A percentile compares a stretch with the other conserved stretches of the same genome.
phyloP scores from a whole-genome alignment of 2,113 vertebrate genomes.

The Turdus rufiventris region DNA sequence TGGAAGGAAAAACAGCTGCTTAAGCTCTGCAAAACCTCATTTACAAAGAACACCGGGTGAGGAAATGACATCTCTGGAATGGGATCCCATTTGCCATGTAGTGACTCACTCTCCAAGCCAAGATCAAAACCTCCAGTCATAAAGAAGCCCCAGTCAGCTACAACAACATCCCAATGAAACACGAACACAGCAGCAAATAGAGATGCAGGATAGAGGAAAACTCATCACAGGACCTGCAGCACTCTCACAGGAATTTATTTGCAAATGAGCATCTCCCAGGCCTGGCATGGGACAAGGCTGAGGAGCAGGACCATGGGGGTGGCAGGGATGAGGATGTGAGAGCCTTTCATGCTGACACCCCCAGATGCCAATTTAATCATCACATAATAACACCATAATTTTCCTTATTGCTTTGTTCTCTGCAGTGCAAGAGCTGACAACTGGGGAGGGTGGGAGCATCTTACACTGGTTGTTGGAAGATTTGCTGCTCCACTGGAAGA shows the following conservation, averaged over 20 bases:
- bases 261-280: too few relatives aligned
- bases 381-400: background rate
- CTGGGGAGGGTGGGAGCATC: background rate
- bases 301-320: background rate
- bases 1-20: background rate
- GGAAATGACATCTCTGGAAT: background rate
- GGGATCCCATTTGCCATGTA: background rate
- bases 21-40: background rate
- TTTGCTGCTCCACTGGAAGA: background rate
- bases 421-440: background rate
- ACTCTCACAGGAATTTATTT: background rate
- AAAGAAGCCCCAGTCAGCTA: background rate
- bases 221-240: background rate
- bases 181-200: background rate
- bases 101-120: background rate
- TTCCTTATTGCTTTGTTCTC: background rate
- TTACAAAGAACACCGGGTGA: background rate
- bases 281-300: background rate
- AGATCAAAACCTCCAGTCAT: background rate
- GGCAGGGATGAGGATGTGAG: background rate
- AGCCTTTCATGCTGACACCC: background rate
- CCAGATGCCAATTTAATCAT: background rate
- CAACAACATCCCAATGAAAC: background rate
- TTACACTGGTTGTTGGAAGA: background rate
- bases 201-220: background rate